Percentiles rank a stretch among this genome's conserved stretches.
These are phyloP conservation scores for Zele albiditarsus DNA, from an alignment of 2,888 invertebrate genomes.

Conservation along the genomic window DNA sequence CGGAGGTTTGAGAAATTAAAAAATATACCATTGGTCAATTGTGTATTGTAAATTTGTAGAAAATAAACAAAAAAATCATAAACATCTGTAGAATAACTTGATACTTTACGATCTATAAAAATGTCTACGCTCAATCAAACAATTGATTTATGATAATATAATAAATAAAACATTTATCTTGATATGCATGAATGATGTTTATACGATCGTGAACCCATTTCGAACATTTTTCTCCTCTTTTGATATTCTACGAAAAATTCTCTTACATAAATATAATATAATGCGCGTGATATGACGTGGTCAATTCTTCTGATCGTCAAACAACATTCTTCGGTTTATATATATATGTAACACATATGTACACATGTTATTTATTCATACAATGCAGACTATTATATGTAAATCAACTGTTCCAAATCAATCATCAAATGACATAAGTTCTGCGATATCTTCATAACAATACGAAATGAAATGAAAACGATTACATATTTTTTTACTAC, in stretches of 20 bases:
- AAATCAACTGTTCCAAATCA: neutral
- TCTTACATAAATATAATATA: neutral
- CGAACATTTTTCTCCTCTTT: neutral
- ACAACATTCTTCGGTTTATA: neutral
- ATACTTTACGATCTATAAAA: neutral
- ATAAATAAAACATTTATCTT: neutral
- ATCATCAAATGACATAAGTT: neutral
- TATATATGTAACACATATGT: neutral
- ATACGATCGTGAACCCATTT: neutral
- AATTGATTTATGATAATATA: neutral
- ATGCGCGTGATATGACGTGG: neutral
- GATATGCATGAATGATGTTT: neutral
- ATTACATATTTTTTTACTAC: too few relatives aligned
- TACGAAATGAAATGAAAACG: too few relatives aligned
- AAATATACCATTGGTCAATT: too few relatives aligned
- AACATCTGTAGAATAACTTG: neutral
- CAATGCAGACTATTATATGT: neutral
- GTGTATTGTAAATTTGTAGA: too few relatives aligned
- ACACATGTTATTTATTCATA: neutral
- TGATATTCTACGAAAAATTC: neutral
- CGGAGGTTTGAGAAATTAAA: too few relatives aligned
- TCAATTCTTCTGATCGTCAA: neutral
- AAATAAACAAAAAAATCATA: too few relatives aligned
- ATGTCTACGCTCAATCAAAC: neutral
- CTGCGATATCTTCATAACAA: neutral